phyloP scores from a whole-genome alignment of 1,140 invertebrate species.

The Anastrepha obliqua region DNA sequence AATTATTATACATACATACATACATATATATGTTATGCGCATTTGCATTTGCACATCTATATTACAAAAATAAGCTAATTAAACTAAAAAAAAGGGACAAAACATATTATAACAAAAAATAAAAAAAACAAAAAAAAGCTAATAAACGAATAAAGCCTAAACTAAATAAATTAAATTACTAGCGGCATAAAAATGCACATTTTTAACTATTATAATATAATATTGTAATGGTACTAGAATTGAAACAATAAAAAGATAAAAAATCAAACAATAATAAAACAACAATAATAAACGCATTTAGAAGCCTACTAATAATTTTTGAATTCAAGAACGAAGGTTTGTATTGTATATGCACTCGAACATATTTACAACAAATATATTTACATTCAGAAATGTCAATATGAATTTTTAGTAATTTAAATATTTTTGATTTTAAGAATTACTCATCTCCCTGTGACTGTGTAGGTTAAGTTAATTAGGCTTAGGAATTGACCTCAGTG shows the following conservation, averaged over 20 bases:
- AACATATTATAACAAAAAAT: not conserved
- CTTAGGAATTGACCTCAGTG: no score
- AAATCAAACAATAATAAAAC: conserved; percentile 40
- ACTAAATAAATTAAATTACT: conserved; percentile 19
- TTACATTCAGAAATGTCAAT: no score
- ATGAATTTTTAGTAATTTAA: no score
- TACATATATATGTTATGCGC: conserved; percentile 39
- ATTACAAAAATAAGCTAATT: not conserved
- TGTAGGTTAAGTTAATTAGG: no score
- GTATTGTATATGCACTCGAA: not conserved
- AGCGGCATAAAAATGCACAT: conserved; percentile 21
- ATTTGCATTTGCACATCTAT: conserved; percentile 44
- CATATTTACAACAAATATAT: no score
- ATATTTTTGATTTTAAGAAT: no score
- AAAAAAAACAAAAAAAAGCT: not conserved
- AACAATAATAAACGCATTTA: conserved; percentile 37
- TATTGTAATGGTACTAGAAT: conserved; percentile 50
- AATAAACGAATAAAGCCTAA: conserved; percentile 35
- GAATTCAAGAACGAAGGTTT: not conserved
- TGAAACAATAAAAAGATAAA: conserved; percentile 35
- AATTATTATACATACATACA: conserved; percentile 39
- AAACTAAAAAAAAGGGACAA: not conserved
- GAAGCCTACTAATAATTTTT: not conserved
- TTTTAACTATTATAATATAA: conserved; percentile 43
- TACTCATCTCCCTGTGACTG: no score